Evolutionary conservation across 2,888 invertebrate species (phyloP).

Genomic region (Cephus pulcher): DNA sequence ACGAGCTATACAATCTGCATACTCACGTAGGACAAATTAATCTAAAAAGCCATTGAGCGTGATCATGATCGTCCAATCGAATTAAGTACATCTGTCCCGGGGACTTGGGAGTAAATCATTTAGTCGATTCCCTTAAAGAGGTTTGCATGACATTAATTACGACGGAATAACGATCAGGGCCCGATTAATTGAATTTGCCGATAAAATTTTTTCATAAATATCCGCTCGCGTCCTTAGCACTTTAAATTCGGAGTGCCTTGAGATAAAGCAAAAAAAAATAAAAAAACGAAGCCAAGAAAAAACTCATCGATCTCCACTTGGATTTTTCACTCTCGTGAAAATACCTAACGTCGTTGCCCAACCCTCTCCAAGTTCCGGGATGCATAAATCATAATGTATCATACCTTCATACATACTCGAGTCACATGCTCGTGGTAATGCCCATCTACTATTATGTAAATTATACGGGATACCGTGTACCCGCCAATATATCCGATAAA

Average conservation of each 20-base stretch:
- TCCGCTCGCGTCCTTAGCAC: background rate
- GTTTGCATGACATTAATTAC: constrained; percentile 26
- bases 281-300: background rate
- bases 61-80: constrained; percentile 14
- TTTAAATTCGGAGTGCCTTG: background rate
- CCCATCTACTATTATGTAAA: constrained; percentile 50
- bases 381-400: background rate
- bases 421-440: constrained; percentile 29
- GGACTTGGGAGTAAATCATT: constrained; percentile 21
- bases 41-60: constrained; percentile 20
- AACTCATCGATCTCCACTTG: background rate
- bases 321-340: background rate
- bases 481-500: constrained; percentile 43
- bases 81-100: constrained; percentile 21
- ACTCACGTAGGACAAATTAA: constrained; percentile 15
- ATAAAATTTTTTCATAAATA: background rate
- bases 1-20: background rate
- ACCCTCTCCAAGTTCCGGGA: background rate
- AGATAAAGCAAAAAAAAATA: background rate
- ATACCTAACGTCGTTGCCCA: background rate
- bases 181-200: constrained; percentile 3
- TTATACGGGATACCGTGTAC: constrained; percentile 29
- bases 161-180: constrained; percentile 31
- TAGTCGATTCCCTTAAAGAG: constrained; percentile 17
- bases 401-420: constrained; percentile 29